phyloP scores from a whole-genome alignment of 1,140 invertebrate genomes.

The Fopius arisanus region DNA sequence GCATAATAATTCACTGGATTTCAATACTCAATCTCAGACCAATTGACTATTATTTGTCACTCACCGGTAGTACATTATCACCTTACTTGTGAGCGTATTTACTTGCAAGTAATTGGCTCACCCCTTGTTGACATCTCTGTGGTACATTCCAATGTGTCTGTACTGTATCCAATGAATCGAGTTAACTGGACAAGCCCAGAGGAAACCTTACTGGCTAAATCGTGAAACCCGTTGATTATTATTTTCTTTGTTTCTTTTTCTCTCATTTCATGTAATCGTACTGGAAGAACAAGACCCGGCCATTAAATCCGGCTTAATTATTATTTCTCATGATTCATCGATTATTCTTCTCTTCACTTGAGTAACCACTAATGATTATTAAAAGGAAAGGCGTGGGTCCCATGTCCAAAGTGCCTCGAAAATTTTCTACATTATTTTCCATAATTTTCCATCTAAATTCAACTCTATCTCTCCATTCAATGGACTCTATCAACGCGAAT shows the following conservation, averaged over 20 bases:
- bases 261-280: slow-evolving; percentile 20
- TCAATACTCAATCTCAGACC: background rate
- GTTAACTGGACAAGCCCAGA: background rate
- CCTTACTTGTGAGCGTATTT: background rate
- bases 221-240: slow-evolving; percentile 22
- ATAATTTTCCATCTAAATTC: slow-evolving; percentile 3
- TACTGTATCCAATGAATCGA: background rate
- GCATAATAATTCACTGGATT: background rate
- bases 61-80: background rate
- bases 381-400: slow-evolving; percentile 24
- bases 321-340: slow-evolving; percentile 6
- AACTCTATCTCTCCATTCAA: slow-evolving; percentile 7
- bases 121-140: background rate
- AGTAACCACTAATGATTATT: background rate
- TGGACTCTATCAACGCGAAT: background rate
- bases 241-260: slow-evolving; percentile 7
- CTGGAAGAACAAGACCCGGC: slow-evolving; percentile 32
- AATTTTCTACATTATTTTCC: slow-evolving; percentile 13
- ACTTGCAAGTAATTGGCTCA: background rate
- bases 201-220: background rate
- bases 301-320: slow-evolving; percentile 17
- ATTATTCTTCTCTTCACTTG: slow-evolving; percentile 10
- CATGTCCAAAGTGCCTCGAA: slow-evolving; percentile 31
- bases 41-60: background rate
- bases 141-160: background rate